These are phyloP conservation scores for Microplitis deprimator DNA, from an alignment of 2,888 invertebrate genomes.

Conservation along the genomic window DNA sequence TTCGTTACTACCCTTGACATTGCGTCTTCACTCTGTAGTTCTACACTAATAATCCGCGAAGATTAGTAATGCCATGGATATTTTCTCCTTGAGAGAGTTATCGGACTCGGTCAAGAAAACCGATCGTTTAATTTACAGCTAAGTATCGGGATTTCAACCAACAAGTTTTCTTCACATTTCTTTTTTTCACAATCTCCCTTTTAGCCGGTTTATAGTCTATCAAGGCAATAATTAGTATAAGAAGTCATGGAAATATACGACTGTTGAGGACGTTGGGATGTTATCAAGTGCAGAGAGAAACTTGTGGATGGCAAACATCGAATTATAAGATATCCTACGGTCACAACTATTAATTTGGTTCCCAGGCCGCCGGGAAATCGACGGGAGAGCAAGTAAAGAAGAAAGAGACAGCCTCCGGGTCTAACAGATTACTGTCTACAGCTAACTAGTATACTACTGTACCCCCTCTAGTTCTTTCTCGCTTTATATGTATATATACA, in stretches of 20 bases:
- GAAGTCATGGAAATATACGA: neutral
- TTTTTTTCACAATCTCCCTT: no score
- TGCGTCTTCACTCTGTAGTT: neutral
- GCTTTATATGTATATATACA: slow-evolving; percentile 18
- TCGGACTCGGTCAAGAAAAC: no score
- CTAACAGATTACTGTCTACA: slow-evolving; percentile 66
- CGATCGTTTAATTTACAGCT: neutral
- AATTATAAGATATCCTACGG: slow-evolving; percentile 65
- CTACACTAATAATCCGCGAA: neutral
- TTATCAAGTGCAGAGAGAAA: slow-evolving; percentile 47
- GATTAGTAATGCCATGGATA: slow-evolving; percentile 5
- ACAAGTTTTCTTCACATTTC: neutral
- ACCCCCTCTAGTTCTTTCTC: slow-evolving; percentile 42
- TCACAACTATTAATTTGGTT: slow-evolving; percentile 70
- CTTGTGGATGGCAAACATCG: slow-evolving; percentile 58
- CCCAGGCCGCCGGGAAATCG: slow-evolving; percentile 59
- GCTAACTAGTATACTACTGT: slow-evolving; percentile 50
- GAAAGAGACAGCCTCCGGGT: slow-evolving; percentile 61
- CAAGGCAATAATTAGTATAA: neutral
- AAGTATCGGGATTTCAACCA: neutral
- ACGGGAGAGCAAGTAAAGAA: slow-evolving; percentile 44
- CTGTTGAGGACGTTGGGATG: slow-evolving; percentile 8
- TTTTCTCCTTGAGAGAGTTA: neutral
- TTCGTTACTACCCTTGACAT: neutral
- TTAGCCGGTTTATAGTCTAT: no score